Base-by-base conservation (phyloP, 2,797 vertebrate species). In the Gobio occitaniae region DNA sequence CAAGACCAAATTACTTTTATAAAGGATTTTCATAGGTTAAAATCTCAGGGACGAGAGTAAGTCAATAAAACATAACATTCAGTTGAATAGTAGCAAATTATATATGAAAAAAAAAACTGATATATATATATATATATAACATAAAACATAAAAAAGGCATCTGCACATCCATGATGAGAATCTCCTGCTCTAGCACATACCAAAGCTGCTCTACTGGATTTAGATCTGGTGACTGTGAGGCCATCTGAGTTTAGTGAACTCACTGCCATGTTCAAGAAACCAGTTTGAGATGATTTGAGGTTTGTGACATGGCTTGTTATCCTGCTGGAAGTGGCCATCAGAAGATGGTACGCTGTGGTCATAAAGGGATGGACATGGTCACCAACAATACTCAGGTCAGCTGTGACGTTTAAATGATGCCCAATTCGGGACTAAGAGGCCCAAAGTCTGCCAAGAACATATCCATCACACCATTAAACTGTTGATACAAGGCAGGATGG, bases 271-370 rank as follows among this genome's bases (percentile, higher is more conserved):
- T 17, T 48, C 10, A 50, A 50, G 13, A 15, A 50, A 9, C 48
- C 48, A 15, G 48, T 52, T 8, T 19, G 6, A 54, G 32, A 17
- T 66, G 65, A 66, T 36, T 66, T 17, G 7, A 17, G 54, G 38
- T 84, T 87, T 84, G 44, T 78, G 76, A 44, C 41, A 44, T 44
- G 41, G 7, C 41, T 1, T 0, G 4, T 84, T 87, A 81, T 84
- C 50, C 87, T 86, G 84, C 76, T 88, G 84, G 84, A 88, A 86
- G 84, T 88, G 83, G 80, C 80, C 84, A 83, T 88, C 74, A 88
- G 84, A 86, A 86, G 75, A 83, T 82, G 13, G 50, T 17, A 0
- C 36, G 38, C 17, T 69, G 36, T 41, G 17, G 19, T 44, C 19
- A 44, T n/a, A 44, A 70, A 70, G 19, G 38, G 38, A 70, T 44